Evolutionary conservation across 2,888 invertebrate genomes (phyloP).

Genomic region (Temnothorax ravouxi): DNA sequence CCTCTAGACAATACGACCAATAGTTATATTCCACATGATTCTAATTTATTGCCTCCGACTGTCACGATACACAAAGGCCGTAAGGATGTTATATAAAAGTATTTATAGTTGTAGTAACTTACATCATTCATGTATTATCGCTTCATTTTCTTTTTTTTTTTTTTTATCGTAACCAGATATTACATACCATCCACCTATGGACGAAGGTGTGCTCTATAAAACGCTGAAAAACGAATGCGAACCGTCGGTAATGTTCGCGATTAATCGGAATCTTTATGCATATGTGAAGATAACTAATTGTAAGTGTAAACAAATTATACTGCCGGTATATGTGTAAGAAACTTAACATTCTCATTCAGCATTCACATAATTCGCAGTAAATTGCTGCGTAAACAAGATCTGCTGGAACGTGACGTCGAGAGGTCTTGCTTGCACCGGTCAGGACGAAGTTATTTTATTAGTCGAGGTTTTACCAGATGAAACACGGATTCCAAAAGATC

Average conservation of each 20-base stretch:
- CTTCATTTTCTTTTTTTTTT: conserved; percentile 20
- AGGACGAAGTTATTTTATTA: conserved; percentile 93
- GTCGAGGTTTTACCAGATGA: conserved; percentile 90
- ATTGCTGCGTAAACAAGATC: conserved; percentile 91
- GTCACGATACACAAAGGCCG: conserved; percentile 87
- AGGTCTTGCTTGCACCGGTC: conserved; percentile 93
- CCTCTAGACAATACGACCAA: conserved; percentile 87
- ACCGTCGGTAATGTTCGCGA: conserved; percentile 90
- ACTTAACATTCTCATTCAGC: background rate
- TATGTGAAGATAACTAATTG: conserved; percentile 91
- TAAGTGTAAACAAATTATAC: conserved; percentile 87
- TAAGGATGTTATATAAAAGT: conserved; percentile 76
- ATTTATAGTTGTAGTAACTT: background rate
- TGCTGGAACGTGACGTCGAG: conserved; percentile 93
- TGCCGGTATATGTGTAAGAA: background rate
- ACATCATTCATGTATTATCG: background rate
- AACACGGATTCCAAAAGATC: conserved; percentile 90
- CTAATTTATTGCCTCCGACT: conserved; percentile 88
- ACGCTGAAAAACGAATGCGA: conserved; percentile 88
- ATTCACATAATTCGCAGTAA: conserved; percentile 88
- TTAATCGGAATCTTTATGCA: conserved; percentile 92
- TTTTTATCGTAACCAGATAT: conserved; percentile 85
- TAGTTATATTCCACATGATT: conserved; percentile 88
- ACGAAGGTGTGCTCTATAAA: conserved; percentile 88
- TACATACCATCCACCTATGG: conserved; percentile 88